A percentile compares a stretch with the other conserved stretches of the same genome.
Conservation (phyloP, 2,113 vertebrate genomes). For the Heliornis fulica region DNA sequence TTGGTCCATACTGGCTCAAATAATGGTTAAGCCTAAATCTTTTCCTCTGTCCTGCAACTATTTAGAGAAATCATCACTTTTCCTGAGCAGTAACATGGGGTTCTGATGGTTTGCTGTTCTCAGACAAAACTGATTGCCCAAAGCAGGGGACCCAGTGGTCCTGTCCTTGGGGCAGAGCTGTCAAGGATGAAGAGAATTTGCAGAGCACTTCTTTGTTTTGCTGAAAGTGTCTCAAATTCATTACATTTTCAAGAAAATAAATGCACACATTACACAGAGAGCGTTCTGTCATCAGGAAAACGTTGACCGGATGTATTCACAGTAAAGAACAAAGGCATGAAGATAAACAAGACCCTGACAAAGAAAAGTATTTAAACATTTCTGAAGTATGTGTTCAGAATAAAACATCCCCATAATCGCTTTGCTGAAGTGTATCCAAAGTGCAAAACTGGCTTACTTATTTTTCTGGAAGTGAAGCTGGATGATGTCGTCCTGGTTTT, state of each 20-base stretch:
- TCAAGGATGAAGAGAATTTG: slow-evolving; percentile 27
- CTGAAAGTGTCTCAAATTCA: not conserved
- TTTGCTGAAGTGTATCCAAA: not conserved
- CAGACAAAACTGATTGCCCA: not conserved
- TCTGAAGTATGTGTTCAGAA: not conserved
- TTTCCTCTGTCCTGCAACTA: not conserved
- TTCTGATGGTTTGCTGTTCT: not conserved
- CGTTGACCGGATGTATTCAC: not conserved
- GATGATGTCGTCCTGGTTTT: not conserved
- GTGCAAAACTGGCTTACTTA: not conserved
- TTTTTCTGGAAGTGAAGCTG: not conserved
- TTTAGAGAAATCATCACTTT: slow-evolving; percentile 6
- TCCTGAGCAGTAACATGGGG: not conserved
- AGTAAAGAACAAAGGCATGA: not conserved
- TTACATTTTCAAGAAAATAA: slow-evolving; percentile 9
- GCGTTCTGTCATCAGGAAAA: not conserved
- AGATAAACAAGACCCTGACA: not conserved
- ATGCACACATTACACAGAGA: not conserved
- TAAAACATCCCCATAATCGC: not conserved
- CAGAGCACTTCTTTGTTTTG: slow-evolving; percentile 38
- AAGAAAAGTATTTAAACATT: not conserved
- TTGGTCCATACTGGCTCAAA: not conserved
- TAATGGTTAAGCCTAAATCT: not conserved
- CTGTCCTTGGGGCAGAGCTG: slow-evolving; percentile 12
- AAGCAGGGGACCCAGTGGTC: not conserved